Evolutionary conservation across 2,888 invertebrate genomes (phyloP).

Genomic region (Lasiommata megera): DNA sequence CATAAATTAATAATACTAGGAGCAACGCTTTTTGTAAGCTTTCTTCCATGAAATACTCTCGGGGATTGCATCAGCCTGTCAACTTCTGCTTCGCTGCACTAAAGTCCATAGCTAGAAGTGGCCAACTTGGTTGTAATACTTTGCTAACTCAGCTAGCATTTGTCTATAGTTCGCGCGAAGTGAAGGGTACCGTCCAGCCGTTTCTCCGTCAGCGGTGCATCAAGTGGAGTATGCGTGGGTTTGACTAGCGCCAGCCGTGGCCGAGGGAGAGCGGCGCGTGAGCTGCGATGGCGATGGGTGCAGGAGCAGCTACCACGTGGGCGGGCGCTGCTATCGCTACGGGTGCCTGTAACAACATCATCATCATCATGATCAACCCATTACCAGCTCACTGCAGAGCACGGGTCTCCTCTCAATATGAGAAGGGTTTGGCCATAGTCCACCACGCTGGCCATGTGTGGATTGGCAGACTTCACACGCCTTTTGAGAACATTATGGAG

Average conservation of each 20-base stretch:
- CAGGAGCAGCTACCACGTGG: conserved; percentile 54
- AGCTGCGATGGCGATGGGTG: conserved; percentile 59
- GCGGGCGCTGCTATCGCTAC: conserved; percentile 47
- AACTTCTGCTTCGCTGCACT: conserved; percentile 15
- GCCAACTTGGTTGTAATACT: conserved; percentile 7
- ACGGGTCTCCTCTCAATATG: too few species aligned
- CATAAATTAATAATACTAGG: conserved; percentile 18
- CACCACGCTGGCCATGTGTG: too few species aligned
- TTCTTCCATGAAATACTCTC: conserved; percentile 14
- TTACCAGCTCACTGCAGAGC: too few species aligned
- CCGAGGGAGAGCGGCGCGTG: conserved; percentile 56
- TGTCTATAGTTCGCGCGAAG: conserved; percentile 16
- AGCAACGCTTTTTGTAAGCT: conserved; percentile 23
- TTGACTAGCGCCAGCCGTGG: conserved; percentile 66
- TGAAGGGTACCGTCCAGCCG: conserved; percentile 8
- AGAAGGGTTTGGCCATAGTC: too few species aligned
- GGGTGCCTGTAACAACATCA: conserved; percentile 33
- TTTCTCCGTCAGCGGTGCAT: conserved; percentile 43
- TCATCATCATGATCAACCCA: too few species aligned
- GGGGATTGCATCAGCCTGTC: conserved; percentile 16
- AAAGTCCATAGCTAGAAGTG: conserved; percentile 12
- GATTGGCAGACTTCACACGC: too few species aligned
- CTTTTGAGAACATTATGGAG: too few species aligned
- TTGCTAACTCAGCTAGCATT: conserved; percentile 21
- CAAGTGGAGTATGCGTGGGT: conserved; percentile 33